Evolutionary conservation across 2,113 vertebrate species (phyloP).

Genomic region (Eurystomus gularis): DNA sequence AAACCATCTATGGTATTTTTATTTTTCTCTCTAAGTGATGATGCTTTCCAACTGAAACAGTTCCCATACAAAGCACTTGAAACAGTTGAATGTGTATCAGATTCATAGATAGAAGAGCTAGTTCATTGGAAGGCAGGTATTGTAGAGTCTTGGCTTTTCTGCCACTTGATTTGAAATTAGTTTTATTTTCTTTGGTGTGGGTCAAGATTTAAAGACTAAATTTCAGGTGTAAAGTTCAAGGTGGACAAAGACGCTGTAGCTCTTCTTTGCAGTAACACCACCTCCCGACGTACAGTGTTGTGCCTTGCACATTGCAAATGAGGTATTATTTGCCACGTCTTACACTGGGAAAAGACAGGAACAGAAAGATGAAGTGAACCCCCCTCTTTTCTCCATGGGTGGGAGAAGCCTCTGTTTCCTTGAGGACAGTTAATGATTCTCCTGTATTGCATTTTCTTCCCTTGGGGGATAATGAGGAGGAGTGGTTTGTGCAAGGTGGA

Average conservation of each 20-base stretch:
- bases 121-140: conserved; percentile 55
- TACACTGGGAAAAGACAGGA: background rate
- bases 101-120: conserved; percentile 55
- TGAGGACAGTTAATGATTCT: background rate
- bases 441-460: background rate
- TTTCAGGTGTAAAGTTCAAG: background rate
- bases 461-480: background rate
- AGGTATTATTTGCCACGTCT: background rate
- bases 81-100: conserved; percentile 27
- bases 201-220: background rate
- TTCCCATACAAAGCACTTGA: conserved; percentile 60
- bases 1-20: conserved; percentile 70
- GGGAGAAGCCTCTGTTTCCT: background rate
- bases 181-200: background rate
- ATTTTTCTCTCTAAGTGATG: conserved; percentile 65
- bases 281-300: background rate
- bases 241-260: background rate
- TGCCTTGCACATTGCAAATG: background rate
- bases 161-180: background rate
- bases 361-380: background rate
- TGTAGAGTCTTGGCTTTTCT: background rate
- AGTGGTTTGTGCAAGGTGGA: background rate
- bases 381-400: background rate
- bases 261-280: background rate
- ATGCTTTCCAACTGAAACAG: conserved; percentile 69